Conservation (phyloP, 2,113 vertebrate species). For the Albula glossodonta region DNA sequence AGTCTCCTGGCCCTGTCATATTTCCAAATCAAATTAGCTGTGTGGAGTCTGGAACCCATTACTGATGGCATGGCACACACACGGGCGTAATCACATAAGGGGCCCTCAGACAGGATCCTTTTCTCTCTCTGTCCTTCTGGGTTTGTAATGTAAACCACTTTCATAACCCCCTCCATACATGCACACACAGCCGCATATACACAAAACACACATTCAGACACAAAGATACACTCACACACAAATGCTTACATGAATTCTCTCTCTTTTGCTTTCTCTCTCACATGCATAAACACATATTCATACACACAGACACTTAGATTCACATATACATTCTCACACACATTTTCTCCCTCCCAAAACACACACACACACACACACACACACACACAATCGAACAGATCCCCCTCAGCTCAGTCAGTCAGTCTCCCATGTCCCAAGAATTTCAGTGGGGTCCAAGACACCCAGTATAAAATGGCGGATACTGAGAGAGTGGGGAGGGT, state of each 20-base stretch:
- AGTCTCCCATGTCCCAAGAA: too few species aligned
- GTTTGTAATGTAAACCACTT: conserved; percentile 31
- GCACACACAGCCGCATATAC: neutral
- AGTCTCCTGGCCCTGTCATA: conserved; percentile 48
- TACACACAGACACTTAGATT: neutral
- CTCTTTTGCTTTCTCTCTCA: neutral
- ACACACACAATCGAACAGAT: neutral
- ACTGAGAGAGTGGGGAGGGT: neutral
- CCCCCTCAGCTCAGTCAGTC: too few species aligned
- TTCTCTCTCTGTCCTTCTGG: conserved; percentile 24
- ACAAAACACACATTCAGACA: neutral
- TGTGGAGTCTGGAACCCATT: conserved; percentile 68
- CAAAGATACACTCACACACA: neutral
- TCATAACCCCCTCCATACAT: neutral
- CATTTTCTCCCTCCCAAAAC: neutral
- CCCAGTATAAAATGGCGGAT: neutral
- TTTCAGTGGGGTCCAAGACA: neutral
- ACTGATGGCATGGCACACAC: conserved; percentile 52
- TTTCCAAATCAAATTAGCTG: conserved; percentile 61
- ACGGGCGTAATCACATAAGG: conserved; percentile 47
- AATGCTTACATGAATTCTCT: neutral
- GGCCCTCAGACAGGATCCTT: conserved; percentile 45
- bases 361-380: neutral
- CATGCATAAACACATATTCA: neutral
- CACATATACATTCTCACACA: neutral